Evolutionary conservation across 2,888 invertebrate genomes (phyloP).

Genomic region (Ectemnius cavifrons): DNA sequence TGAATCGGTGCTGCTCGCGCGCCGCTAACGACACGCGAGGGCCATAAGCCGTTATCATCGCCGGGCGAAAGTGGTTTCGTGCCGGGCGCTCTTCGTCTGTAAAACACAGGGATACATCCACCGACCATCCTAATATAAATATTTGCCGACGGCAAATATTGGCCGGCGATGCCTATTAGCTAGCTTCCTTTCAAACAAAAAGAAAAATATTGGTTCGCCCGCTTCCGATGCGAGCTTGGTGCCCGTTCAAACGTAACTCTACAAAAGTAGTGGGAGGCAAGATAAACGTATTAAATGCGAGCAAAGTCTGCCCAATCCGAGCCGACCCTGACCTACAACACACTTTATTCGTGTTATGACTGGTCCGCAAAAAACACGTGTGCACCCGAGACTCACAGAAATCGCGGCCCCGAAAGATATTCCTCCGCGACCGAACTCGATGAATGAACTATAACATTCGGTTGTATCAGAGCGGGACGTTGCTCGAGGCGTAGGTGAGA

Average conservation of each 20-base stretch:
- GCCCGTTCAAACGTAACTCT: background rate
- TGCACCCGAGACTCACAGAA: no score
- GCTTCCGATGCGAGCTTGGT: background rate
- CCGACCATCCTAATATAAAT: background rate
- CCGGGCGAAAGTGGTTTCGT: background rate
- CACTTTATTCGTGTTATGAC: no score
- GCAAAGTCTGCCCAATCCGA: no score
- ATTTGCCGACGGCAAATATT: constrained; percentile 3
- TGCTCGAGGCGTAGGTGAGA: constrained; percentile 21
- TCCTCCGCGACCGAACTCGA: no score
- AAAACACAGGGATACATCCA: background rate
- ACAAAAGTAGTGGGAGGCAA: background rate
- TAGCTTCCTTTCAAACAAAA: background rate
- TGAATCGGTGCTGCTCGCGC: background rate
- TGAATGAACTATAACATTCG: no score
- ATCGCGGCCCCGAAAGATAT: no score
- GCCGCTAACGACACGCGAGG: constrained; percentile 3
- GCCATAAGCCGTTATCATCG: constrained; percentile 4
- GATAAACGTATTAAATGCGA: constrained; percentile 4
- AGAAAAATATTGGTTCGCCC: constrained; percentile 1
- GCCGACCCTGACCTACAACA: no score
- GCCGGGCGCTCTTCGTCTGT: background rate
- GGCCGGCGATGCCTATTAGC: background rate
- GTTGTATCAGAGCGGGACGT: constrained; percentile 13
- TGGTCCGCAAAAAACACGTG: no score